Evolutionary conservation across 2,113 vertebrate genomes (phyloP), one percentile per base, ranked within the genome.

Genomic region (Glaucomys volans): DNA sequence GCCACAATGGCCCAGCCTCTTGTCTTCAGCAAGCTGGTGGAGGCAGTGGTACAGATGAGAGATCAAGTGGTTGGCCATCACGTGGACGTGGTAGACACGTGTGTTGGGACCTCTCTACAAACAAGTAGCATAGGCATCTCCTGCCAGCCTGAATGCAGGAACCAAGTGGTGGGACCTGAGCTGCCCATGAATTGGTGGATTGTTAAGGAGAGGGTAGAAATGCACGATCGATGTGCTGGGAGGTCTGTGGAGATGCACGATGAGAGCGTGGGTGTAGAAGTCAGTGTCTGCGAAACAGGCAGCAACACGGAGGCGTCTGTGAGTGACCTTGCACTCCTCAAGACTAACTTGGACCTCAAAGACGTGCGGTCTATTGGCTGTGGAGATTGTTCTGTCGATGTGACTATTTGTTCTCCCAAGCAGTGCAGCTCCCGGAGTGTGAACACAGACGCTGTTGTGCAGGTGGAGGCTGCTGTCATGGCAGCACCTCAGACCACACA

Each of bases 61-160:
- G 99, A 99, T 98, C 99, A 99, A 87, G 99, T 98, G 40, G 99
- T 99, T 18, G 99, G 99, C 28, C 98, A 98, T 37, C 98, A 99
- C 0, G 94, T 99, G 95, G 98, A 99, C 0, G 42, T 98, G 4
- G 79, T 94, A 0, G 98, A 99, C 50, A 94, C 97, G 0, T 98
- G 99, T 26, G 98, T 99, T 2, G 98, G 98, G 5, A 97, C 98
- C 96, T 97, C 97, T 2, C 32, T 97, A n/a, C 98, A 98, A 37
- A 98, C 24, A 0, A 98, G 84, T 35, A 98, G 96, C 0, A 2
- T 99, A 0, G 99, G 99, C 32, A 98, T 98, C 69, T 99, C 98
- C 82, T 99, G 99, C 98, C 98, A 91, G 72, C 99, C 99, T 0
- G 59, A 83, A 0, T 0, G 86, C 24, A 96, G 16, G 42, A 98